Percentiles rank a stretch among this genome's conserved stretches.
Evolutionary conservation across 1,140 invertebrate genomes (phyloP).

Genomic region (Papilio machaon): DNA sequence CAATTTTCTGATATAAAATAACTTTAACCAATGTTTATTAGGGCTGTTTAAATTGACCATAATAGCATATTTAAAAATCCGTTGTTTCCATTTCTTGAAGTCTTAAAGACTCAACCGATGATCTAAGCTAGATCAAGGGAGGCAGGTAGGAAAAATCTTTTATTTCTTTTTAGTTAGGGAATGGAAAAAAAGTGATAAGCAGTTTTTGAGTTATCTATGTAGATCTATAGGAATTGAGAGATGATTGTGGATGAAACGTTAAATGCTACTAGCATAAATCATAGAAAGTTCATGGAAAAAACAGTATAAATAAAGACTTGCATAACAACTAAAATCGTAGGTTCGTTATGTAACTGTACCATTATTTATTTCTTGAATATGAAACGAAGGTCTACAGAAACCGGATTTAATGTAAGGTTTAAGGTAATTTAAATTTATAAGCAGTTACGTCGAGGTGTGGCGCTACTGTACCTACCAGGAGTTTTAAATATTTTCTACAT

Average conservation of each 20-base stretch:
- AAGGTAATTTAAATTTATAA: conserved; percentile 10
- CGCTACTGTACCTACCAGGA: background rate
- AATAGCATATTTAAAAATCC: background rate
- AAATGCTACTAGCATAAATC: background rate
- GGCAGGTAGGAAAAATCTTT: no score
- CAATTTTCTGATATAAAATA: background rate
- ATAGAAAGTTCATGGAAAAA: background rate
- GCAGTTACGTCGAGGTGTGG: background rate
- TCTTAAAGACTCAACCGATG: no score
- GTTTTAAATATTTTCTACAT: background rate
- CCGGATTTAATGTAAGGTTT: background rate
- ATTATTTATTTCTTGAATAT: background rate
- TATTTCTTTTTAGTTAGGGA: no score
- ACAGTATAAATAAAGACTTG: background rate
- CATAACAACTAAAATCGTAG: background rate
- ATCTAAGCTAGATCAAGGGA: no score
- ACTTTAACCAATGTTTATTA: background rate
- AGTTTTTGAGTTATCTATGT: no score
- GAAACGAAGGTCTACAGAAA: background rate
- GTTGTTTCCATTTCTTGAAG: no score
- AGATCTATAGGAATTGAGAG: no score
- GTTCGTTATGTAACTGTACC: conserved; percentile 8
- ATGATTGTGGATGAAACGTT: background rate
- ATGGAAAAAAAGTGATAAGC: no score
- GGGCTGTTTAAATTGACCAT: background rate